Percentiles rank a stretch among this genome's conserved stretches.
These are phyloP conservation scores for Ammodytes dubius DNA, from an alignment of 2,113 vertebrate genomes.

Conservation along the genomic window DNA sequence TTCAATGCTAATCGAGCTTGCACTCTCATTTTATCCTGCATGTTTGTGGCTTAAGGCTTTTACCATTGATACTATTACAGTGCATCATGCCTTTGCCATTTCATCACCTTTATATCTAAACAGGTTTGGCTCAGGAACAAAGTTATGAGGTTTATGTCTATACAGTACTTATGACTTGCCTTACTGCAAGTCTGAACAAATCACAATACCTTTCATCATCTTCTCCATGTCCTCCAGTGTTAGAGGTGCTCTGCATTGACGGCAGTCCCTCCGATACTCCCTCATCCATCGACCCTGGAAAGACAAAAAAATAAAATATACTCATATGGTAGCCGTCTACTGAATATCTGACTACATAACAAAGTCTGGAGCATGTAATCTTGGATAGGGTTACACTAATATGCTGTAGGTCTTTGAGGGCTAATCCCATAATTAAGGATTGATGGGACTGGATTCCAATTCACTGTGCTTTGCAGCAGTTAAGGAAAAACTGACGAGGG, in stretches of 20 bases:
- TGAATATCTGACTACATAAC: background rate
- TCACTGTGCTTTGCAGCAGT: slow-evolving; percentile 16
- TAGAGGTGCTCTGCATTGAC: slow-evolving; percentile 90
- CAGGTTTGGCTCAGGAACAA: slow-evolving; percentile 31
- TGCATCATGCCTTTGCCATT: slow-evolving; percentile 15
- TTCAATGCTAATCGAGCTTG: background rate
- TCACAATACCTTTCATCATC: slow-evolving; percentile 91
- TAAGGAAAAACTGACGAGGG: slow-evolving; percentile 44
- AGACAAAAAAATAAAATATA: background rate
- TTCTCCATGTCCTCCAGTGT: slow-evolving; percentile 88
- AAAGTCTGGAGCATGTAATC: slow-evolving; percentile 10
- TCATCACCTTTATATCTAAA: background rate
- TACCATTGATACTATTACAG: background rate
- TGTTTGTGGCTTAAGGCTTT: background rate
- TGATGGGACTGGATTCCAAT: slow-evolving; percentile 23
- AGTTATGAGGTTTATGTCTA: slow-evolving; percentile 9
- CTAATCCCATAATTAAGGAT: slow-evolving; percentile 35
- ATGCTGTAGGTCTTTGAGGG: slow-evolving; percentile 25
- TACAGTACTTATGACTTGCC: slow-evolving; percentile 24
- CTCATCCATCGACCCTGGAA: slow-evolving; percentile 93
- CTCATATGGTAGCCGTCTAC: background rate
- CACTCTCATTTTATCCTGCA: background rate
- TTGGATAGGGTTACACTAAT: slow-evolving; percentile 6
- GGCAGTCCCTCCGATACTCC: slow-evolving; percentile 93
- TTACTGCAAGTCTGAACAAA: slow-evolving; percentile 53